Evolutionary conservation across 2,113 vertebrate genomes (phyloP).

Genomic region (Oreochromis aureus): DNA sequence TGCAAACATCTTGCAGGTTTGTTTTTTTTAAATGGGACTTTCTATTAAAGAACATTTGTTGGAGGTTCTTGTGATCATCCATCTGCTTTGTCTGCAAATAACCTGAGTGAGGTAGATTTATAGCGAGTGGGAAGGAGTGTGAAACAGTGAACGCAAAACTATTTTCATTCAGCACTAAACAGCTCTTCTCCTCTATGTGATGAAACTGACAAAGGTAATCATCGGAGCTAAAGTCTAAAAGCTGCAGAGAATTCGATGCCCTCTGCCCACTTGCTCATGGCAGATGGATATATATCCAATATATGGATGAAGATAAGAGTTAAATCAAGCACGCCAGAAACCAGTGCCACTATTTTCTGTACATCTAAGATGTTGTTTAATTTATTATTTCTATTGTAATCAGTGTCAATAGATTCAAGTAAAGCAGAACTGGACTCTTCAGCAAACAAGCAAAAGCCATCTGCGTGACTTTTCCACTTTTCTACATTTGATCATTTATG

Average conservation of each 20-base stretch:
- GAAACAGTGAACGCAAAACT: not conserved
- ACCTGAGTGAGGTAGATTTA: not conserved
- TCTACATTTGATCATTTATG: fast-evolving
- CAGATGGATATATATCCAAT: not conserved
- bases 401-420: not conserved
- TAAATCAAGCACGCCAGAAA: not conserved
- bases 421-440: not conserved
- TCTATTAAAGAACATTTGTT: not conserved
- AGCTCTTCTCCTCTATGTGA: not conserved
- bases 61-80: not conserved
- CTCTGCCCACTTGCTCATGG: not conserved
- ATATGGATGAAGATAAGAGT: not conserved
- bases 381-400: not conserved
- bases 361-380: not conserved
- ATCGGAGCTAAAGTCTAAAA: not conserved
- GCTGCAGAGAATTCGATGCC: not conserved
- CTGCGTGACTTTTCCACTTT: not conserved
- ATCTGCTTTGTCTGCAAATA: not conserved
- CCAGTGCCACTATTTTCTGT: not conserved
- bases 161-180: not conserved
- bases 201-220: not conserved
- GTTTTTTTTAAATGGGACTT: not conserved
- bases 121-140: not conserved
- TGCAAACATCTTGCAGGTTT: not conserved
- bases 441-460: not conserved